Evolutionary conservation across 2,113 vertebrate genomes (phyloP).

Genomic region (Poecilia latipinna): DNA sequence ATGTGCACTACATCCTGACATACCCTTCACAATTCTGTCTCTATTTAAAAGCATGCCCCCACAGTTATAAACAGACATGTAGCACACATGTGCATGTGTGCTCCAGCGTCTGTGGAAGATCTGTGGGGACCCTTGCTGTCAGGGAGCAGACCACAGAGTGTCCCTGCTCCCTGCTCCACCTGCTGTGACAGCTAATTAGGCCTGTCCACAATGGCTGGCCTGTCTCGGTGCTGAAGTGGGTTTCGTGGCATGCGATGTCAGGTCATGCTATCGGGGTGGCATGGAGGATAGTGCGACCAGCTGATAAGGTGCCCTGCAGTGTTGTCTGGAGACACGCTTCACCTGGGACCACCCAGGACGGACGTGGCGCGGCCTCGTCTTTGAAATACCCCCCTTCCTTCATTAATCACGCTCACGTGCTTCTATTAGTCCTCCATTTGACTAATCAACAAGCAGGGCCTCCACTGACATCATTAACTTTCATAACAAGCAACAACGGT

Average conservation of each 20-base stretch:
- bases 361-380: conserved; percentile 40
- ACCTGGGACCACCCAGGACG: conserved; percentile 51
- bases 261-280: conserved; percentile 51
- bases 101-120: conserved; percentile 56
- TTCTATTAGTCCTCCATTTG: conserved; percentile 73
- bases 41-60: conserved; percentile 9
- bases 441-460: conserved; percentile 74
- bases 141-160: conserved; percentile 63
- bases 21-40: conserved; percentile 33
- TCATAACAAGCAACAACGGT: conserved; percentile 64
- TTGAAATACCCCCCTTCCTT: conserved; percentile 62
- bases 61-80: conserved; percentile 17
- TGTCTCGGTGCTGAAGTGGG: conserved; percentile 69
- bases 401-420: conserved; percentile 75
- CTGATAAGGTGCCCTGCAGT: conserved; percentile 64
- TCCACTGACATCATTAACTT: conserved; percentile 75
- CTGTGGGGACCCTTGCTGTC: conserved; percentile 66
- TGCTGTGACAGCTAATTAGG: conserved; percentile 81
- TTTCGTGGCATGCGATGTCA: conserved; percentile 56
- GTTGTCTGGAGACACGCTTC: conserved; percentile 55
- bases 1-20: conserved; percentile 34
- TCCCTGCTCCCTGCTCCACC: conserved; percentile 68
- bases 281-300: conserved; percentile 35
- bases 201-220: conserved; percentile 56
- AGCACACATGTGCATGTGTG: conserved; percentile 8